A percentile compares a stretch with the other conserved stretches of the same genome.
These are phyloP conservation scores for Clistopyga incitator DNA, from an alignment of 2,888 invertebrate species.

Conservation along the genomic window DNA sequence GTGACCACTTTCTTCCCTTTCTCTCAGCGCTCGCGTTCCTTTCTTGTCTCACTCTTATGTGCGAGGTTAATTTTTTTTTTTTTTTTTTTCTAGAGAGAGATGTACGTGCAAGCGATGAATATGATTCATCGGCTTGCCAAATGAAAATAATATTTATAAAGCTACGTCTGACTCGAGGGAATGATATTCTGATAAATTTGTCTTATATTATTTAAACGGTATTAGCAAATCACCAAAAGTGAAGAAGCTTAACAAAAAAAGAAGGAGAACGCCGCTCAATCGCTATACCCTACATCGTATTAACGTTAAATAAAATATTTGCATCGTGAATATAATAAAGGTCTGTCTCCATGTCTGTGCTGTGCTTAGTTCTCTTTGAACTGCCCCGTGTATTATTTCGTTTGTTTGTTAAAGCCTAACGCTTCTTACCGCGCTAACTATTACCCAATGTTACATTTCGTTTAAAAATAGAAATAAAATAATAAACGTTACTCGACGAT, in stretches of 20 bases:
- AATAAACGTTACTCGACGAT: constrained; percentile 76
- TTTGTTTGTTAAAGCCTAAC: constrained; percentile 74
- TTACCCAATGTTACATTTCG: constrained; percentile 81
- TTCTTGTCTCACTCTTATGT: constrained; percentile 26
- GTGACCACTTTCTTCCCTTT: constrained; percentile 67
- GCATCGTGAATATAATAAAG: constrained; percentile 75
- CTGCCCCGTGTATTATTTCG: constrained; percentile 45
- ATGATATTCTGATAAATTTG: constrained; percentile 8
- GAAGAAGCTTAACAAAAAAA: constrained; percentile 38
- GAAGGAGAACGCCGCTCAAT: constrained; percentile 48
- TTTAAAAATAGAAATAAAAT: constrained; percentile 74
- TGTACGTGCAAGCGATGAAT: constrained; percentile 11
- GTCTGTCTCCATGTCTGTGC: constrained; percentile 65
- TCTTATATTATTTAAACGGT: background rate
- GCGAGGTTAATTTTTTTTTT: constrained; percentile 14
- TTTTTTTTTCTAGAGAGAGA: constrained; percentile 12
- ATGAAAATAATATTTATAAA: constrained; percentile 26
- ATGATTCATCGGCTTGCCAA: constrained; percentile 17
- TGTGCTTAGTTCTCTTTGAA: constrained; percentile 48
- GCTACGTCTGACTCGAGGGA: constrained; percentile 13
- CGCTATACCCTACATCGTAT: constrained; percentile 58
- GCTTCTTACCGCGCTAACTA: constrained; percentile 77
- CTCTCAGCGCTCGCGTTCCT: constrained; percentile 38
- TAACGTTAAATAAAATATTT: constrained; percentile 78
- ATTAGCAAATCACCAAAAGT: constrained; percentile 13